Conservation (phyloP, 2,888 invertebrate species). For the Lithophane ornitopus region DNA sequence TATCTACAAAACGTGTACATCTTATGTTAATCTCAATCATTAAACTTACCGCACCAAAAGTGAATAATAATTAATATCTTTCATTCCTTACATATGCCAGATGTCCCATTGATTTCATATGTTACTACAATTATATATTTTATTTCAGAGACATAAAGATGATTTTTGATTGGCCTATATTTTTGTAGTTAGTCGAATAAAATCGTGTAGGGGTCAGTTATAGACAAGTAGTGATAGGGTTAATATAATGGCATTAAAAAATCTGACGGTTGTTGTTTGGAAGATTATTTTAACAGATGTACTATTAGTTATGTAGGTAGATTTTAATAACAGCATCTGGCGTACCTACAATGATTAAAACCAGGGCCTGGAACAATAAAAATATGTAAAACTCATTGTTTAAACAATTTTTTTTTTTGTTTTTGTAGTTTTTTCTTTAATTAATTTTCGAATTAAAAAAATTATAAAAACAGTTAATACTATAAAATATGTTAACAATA, state of each 20-base stretch:
- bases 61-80: constrained; percentile 58
- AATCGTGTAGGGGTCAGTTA: constrained; percentile 53
- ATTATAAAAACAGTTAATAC: too few species aligned
- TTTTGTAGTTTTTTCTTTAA: too few species aligned
- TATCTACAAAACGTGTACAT: constrained; percentile 46
- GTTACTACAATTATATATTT: background rate
- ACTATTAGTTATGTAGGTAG: background rate
- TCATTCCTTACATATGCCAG: constrained; percentile 40
- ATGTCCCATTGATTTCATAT: constrained; percentile 34
- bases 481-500: too few species aligned
- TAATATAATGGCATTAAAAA: constrained; percentile 59
- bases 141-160: background rate
- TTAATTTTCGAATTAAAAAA: too few species aligned
- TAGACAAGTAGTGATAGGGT: constrained; percentile 58
- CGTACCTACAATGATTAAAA: background rate
- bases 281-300: constrained; percentile 56
- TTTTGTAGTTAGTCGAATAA: constrained; percentile 23
- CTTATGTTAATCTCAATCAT: constrained; percentile 47
- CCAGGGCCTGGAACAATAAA: background rate
- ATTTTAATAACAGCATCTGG: constrained; percentile 45
- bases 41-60: constrained; percentile 46
- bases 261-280: constrained; percentile 40
- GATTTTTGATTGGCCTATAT: constrained; percentile 19
- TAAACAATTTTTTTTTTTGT: too few species aligned
- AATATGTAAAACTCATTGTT: too few species aligned